Conservation (phyloP, 2,113 vertebrate species). For the Hypomesus transpacificus region DNA sequence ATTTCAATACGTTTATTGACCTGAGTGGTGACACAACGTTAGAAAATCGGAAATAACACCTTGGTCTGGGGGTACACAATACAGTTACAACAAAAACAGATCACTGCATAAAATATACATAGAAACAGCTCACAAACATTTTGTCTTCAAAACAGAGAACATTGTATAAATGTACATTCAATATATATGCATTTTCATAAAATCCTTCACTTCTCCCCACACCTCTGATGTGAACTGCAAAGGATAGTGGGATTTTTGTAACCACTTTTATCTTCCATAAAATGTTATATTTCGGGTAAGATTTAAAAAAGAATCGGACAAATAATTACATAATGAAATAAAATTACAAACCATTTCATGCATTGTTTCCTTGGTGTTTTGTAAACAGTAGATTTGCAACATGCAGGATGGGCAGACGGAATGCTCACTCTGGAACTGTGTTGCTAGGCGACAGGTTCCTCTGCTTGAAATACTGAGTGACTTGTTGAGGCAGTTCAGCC, state of each 20-base stretch:
- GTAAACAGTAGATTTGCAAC: conserved; percentile 71
- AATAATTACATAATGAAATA: conserved; percentile 48
- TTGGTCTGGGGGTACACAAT: conserved; percentile 58
- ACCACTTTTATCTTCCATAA: conserved; percentile 12
- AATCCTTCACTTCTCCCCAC: conserved; percentile 43
- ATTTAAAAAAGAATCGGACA: conserved; percentile 32
- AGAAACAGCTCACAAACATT: conserved; percentile 56
- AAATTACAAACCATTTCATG: conserved; percentile 61
- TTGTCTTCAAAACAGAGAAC: conserved; percentile 69
- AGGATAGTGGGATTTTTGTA: conserved; percentile 32
- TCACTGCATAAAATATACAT: conserved; percentile 71
- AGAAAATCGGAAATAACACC: conserved; percentile 73
- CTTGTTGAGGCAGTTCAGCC: conserved; percentile 96
- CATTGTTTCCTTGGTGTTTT: conserved; percentile 51
- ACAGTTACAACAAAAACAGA: conserved; percentile 65
- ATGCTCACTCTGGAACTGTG: conserved; percentile 75
- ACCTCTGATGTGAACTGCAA: conserved; percentile 18
- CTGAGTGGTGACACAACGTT: conserved; percentile 80
- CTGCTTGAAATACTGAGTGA: conserved; percentile 97
- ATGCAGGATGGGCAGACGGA: conserved; percentile 69
- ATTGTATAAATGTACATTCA: conserved; percentile 90
- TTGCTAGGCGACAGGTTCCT: conserved; percentile 87
- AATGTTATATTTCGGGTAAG: conserved; percentile 29
- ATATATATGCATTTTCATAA: conserved; percentile 62
- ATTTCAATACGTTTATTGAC: conserved; percentile 75